Percentiles rank a stretch among this genome's conserved stretches.
Evolutionary conservation across 2,113 vertebrate genomes (phyloP).

Genomic region (Phalacrocorax carbo): DNA sequence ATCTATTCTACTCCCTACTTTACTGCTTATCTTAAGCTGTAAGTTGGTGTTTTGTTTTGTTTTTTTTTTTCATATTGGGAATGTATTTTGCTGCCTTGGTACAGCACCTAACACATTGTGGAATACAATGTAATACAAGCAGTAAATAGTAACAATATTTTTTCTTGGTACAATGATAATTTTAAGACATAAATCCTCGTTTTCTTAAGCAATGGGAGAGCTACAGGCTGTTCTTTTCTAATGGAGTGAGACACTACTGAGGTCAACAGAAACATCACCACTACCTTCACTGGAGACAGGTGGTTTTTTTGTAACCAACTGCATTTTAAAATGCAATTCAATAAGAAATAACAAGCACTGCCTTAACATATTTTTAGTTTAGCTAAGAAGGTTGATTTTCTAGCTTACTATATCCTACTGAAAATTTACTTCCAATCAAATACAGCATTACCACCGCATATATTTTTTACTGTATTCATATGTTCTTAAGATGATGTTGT

Average conservation of each 20-base stretch:
- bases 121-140: background rate
- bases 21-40: background rate
- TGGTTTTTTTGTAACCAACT: background rate
- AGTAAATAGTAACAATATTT: background rate
- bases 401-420: background rate
- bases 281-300: background rate
- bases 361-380: background rate
- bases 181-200: background rate
- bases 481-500: background rate
- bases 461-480: conserved; percentile 6
- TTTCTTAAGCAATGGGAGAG: background rate
- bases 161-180: background rate
- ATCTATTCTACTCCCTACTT: background rate
- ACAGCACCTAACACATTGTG: background rate
- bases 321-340: background rate
- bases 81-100: background rate
- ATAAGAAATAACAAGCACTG: background rate
- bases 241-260: background rate
- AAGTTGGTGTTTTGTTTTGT: too few relatives aligned
- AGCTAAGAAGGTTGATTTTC: background rate
- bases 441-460: background rate
- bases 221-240: background rate
- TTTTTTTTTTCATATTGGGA: background rate
- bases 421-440: conserved; percentile 19
- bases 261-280: background rate